phyloP scores from a whole-genome alignment of 2,113 vertebrate species.

The Crocuta crocuta region DNA sequence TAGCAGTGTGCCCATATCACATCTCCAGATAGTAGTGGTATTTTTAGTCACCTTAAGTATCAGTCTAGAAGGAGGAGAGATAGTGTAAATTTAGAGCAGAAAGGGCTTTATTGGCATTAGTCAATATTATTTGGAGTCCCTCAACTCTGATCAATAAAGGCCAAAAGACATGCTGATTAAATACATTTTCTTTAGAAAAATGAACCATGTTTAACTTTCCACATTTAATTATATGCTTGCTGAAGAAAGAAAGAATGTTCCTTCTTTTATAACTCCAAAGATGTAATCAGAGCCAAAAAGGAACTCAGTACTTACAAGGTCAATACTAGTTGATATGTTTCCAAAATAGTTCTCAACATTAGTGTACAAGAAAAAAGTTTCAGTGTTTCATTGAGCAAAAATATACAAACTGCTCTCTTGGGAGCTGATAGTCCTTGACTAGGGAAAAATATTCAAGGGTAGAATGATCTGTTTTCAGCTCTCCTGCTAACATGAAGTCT shows the following conservation, averaged over 20 bases:
- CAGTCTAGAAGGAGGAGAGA: neutral
- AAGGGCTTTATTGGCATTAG: neutral
- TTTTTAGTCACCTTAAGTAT: conserved; percentile 30
- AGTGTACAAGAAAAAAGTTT: conserved; percentile 42
- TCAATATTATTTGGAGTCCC: conserved; percentile 39
- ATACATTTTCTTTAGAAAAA: conserved; percentile 55
- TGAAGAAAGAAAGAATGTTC: conserved; percentile 66
- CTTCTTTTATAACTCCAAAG: conserved; percentile 59
- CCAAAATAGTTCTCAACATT: conserved; percentile 64
- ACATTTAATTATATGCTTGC: conserved; percentile 38
- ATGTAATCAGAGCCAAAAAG: conserved; percentile 56
- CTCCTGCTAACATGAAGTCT: neutral
- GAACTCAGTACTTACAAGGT: conserved; percentile 70
- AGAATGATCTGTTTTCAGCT: conserved; percentile 55
- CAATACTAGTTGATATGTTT: conserved; percentile 64
- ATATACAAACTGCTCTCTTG: conserved; percentile 65
- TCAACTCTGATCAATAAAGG: conserved; percentile 12
- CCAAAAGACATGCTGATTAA: conserved; percentile 23
- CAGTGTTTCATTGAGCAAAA: conserved; percentile 74
- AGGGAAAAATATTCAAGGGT: neutral
- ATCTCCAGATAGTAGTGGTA: neutral
- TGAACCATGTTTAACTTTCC: conserved; percentile 55
- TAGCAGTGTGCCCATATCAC: neutral
- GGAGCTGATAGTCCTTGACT: conserved; percentile 56
- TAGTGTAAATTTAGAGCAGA: conserved; percentile 29